phyloP scores from a whole-genome alignment of 2,113 vertebrate species.

The Anser brachyrhynchus region DNA sequence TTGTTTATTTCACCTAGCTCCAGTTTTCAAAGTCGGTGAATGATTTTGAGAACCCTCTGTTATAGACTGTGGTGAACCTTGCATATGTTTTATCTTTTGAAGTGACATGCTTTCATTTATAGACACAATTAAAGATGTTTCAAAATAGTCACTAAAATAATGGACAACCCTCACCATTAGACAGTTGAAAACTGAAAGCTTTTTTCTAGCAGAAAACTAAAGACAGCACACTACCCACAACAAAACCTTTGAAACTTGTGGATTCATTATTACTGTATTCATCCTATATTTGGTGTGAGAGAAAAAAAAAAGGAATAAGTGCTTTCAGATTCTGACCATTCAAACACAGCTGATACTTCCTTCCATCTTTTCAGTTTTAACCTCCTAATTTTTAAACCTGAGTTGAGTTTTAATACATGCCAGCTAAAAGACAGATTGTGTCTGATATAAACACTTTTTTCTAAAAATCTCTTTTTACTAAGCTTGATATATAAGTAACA shows the following conservation, averaged over 20 bases:
- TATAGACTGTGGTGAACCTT: neutral
- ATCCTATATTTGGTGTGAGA: accelerated
- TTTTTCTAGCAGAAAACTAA: neutral
- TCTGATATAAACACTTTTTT: neutral
- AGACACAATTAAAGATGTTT: neutral
- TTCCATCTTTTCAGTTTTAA: neutral
- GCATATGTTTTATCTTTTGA: neutral
- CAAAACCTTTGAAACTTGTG: neutral
- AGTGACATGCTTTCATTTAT: neutral
- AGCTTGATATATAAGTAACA: neutral
- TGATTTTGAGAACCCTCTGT: neutral
- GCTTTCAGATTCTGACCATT: neutral
- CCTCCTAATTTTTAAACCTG: neutral
- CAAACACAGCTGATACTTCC: neutral
- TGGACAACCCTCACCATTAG: neutral
- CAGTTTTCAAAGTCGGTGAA: neutral
- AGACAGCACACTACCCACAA: neutral
- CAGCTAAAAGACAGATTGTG: neutral
- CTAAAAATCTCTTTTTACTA: neutral
- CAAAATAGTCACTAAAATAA: neutral
- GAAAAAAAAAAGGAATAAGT: neutral
- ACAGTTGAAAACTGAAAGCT: neutral
- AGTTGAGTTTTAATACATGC: neutral
- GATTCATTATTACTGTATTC: neutral
- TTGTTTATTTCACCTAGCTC: neutral